These are phyloP conservation scores for Candidula unifasciata DNA, from an alignment of 2,888 invertebrate genomes.

Conservation along the genomic window DNA sequence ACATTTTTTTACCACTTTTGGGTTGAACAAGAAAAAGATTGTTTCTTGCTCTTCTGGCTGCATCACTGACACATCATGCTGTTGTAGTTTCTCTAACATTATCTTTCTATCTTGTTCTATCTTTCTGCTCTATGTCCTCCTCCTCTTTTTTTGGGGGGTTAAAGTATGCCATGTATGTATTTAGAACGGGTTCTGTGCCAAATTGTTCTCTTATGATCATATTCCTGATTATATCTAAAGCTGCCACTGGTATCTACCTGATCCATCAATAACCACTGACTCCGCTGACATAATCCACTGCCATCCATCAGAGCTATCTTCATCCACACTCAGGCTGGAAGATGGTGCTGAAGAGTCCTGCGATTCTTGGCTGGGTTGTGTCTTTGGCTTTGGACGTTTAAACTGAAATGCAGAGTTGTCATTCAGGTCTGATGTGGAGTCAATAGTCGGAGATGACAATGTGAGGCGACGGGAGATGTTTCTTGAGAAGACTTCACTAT, in stretches of 20 bases:
- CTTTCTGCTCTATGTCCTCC: too few relatives aligned
- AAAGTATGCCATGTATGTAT: too few relatives aligned
- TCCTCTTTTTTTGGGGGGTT: too few relatives aligned
- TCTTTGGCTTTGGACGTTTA: neutral
- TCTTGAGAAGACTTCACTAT: slow-evolving; percentile 37
- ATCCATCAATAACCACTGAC: slow-evolving; percentile 18
- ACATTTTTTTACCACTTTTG: too few relatives aligned
- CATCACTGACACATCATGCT: too few relatives aligned
- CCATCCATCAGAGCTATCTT: neutral
- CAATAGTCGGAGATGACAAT: slow-evolving; percentile 68
- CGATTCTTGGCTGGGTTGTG: slow-evolving; percentile 11
- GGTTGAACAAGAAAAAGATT: too few relatives aligned
- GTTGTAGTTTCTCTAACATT: too few relatives aligned
- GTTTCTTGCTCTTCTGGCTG: too few relatives aligned
- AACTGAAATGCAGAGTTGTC: slow-evolving; percentile 28
- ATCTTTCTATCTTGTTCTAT: too few relatives aligned
- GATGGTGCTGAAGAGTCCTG: slow-evolving; percentile 52
- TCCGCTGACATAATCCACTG: slow-evolving; percentile 19
- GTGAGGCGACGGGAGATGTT: slow-evolving; percentile 56
- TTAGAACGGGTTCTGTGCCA: too few relatives aligned
- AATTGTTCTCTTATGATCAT: too few relatives aligned
- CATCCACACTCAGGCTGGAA: slow-evolving; percentile 39
- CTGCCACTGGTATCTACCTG: slow-evolving; percentile 20
- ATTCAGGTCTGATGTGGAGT: slow-evolving; percentile 63
- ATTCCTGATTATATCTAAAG: too few relatives aligned